Percentiles rank a stretch among this genome's conserved stretches.
Evolutionary conservation across 2,113 vertebrate species (phyloP).

Genomic region (Lepidothrix coronata): DNA sequence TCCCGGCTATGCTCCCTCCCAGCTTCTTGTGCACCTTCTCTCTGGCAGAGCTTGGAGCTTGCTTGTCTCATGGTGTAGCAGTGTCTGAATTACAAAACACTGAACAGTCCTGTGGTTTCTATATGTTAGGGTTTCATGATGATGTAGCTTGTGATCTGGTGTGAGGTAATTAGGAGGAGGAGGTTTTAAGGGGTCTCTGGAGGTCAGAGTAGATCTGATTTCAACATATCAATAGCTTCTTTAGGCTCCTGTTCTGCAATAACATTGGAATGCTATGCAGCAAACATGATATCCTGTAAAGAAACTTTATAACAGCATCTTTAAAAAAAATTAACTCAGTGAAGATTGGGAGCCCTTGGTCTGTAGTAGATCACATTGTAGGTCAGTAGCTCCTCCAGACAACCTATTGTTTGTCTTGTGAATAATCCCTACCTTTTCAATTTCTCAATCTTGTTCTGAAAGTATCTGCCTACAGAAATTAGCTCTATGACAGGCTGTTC

Average conservation of each 20-base stretch:
- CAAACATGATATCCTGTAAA: neutral
- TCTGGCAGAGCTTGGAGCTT: neutral
- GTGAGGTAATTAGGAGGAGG: neutral
- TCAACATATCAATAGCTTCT: neutral
- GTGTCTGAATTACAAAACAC: neutral
- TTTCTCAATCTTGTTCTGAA: neutral
- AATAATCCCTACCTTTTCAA: neutral
- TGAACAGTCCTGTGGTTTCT: neutral
- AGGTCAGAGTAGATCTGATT: neutral
- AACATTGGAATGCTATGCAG: neutral
- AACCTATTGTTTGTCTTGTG: neutral
- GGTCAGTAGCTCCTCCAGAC: neutral
- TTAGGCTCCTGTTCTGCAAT: neutral
- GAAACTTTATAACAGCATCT: neutral
- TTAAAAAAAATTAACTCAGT: neutral
- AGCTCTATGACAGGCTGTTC: neutral
- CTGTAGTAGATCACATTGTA: neutral
- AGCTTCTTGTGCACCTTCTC: neutral
- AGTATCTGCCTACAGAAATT: neutral
- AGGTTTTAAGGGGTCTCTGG: neutral
- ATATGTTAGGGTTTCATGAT: neutral
- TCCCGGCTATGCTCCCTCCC: accelerated
- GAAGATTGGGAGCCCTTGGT: neutral
- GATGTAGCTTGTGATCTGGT: neutral
- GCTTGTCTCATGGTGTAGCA: neutral